These are phyloP conservation scores for Xenopus laevis DNA, from an alignment of 2,113 vertebrate species.

Conservation along the genomic window DNA sequence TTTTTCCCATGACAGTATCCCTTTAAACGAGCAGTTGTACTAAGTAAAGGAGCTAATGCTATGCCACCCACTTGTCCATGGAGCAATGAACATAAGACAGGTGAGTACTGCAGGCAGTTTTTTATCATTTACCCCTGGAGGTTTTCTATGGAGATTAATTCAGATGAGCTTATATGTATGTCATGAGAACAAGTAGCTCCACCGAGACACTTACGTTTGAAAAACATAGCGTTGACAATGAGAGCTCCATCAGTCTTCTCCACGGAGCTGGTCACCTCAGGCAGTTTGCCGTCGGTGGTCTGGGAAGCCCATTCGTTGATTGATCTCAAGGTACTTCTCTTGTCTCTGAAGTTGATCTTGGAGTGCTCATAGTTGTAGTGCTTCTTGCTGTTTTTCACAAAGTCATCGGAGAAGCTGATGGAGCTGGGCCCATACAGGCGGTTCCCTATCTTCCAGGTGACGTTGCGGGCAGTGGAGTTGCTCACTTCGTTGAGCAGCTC, in stretches of 20 bases:
- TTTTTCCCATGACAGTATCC: too few relatives aligned
- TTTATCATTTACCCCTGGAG: too few relatives aligned
- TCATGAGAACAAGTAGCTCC: too few relatives aligned
- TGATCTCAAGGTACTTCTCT: constrained; percentile 84
- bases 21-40: too few relatives aligned
- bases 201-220: constrained; percentile 79
- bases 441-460: constrained; percentile 92
- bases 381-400: constrained; percentile 88
- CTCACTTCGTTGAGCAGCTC: constrained; percentile 85
- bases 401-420: constrained; percentile 78
- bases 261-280: constrained; percentile 82
- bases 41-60: too few relatives aligned
- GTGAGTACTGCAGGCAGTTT: too few relatives aligned
- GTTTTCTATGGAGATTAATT: too few relatives aligned
- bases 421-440: constrained; percentile 87
- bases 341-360: constrained; percentile 94
- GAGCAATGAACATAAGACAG: too few relatives aligned
- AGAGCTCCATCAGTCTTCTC: constrained; percentile 88
- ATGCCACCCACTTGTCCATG: too few relatives aligned
- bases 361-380: constrained; percentile 87
- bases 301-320: constrained; percentile 91
- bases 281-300: constrained; percentile 84
- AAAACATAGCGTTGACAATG: constrained; percentile 93
- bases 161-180: too few relatives aligned
- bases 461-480: constrained; percentile 80